phyloP scores from a whole-genome alignment of 2,113 vertebrate species.

The Pontoporia blainvillei region DNA sequence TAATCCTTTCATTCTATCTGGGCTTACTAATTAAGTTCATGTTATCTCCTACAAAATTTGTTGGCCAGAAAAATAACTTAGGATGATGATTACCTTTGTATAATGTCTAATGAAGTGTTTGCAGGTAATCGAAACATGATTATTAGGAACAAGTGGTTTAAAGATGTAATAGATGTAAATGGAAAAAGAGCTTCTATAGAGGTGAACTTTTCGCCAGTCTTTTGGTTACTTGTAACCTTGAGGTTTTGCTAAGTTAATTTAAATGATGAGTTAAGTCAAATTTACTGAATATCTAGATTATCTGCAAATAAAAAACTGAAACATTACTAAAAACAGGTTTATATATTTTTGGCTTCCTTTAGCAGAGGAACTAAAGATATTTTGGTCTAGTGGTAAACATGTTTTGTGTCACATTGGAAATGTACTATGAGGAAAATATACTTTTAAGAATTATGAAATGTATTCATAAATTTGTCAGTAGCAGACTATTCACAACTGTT shows the following conservation, averaged over 20 bases:
- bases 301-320: neutral
- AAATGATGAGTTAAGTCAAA: neutral
- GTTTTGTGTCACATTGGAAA: neutral
- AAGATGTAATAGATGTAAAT: neutral
- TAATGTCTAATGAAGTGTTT: neutral
- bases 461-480: neutral
- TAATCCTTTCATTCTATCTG: neutral
- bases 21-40: neutral
- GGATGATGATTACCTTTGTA: neutral
- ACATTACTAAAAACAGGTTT: neutral
- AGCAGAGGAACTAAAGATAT: neutral
- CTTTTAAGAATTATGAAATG: neutral
- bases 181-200: neutral
- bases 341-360: neutral
- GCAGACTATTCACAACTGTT: neutral
- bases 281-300: neutral
- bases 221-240: neutral
- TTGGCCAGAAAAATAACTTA: neutral
- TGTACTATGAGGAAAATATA: neutral
- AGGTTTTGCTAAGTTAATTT: neutral
- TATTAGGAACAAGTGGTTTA: neutral
- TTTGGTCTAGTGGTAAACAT: neutral
- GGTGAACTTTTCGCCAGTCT: neutral
- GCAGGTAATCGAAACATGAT: neutral
- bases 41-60: neutral